Conservation (phyloP, 2,888 invertebrate species). For the Anarsia innoxiella region DNA sequence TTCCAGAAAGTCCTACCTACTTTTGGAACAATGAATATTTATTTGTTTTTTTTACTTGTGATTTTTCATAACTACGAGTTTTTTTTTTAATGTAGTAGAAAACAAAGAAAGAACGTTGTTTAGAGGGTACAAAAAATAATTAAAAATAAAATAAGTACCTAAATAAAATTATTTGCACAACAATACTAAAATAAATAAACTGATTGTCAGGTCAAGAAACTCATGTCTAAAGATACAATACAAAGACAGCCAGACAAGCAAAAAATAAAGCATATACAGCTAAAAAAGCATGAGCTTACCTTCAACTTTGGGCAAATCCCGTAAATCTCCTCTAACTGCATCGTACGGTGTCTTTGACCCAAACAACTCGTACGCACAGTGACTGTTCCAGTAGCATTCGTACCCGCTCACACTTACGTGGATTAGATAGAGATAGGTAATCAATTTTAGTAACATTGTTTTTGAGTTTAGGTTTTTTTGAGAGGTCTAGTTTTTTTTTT, state of each 20-base stretch:
- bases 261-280: no score
- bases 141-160: not conserved
- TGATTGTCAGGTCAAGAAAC: no score
- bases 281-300: conserved; percentile 34
- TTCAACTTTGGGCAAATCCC: conserved; percentile 35
- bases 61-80: no score
- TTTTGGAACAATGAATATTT: not conserved
- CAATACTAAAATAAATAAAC: no score
- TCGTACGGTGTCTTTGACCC: conserved; percentile 58
- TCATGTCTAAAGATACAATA: no score
- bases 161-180: no score
- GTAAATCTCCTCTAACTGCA: conserved; percentile 48
- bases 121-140: not conserved
- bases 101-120: not conserved
- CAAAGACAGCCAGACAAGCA: no score
- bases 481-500: no score
- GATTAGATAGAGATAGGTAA: not conserved
- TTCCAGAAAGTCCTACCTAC: no score
- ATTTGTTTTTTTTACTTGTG: not conserved
- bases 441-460: not conserved
- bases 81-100: not conserved
- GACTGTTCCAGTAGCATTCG: conserved; percentile 46
- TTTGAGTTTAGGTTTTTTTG: not conserved
- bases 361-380: conserved; percentile 38
- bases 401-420: not conserved